A percentile compares a stretch with the other conserved stretches of the same genome.
Evolutionary conservation across 35 echinoderm and acorn worm species (phyloP).

Genomic region (Apostichopus japonicus): DNA sequence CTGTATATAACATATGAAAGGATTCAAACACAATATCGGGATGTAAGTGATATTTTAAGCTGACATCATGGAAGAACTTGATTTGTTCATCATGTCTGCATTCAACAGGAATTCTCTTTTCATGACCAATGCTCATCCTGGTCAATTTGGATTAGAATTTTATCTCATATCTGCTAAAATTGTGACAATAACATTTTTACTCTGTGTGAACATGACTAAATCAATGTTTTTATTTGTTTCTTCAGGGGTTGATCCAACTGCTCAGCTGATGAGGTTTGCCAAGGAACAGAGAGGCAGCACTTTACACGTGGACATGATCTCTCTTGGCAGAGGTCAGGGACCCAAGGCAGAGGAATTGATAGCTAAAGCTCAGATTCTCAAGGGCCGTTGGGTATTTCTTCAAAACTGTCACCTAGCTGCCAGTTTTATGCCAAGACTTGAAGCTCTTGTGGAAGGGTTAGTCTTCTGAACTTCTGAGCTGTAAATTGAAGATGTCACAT

Average conservation of each 20-base stretch:
- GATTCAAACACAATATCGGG: no score
- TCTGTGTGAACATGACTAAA: not conserved
- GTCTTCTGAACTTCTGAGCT: not conserved
- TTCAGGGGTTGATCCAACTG: slow-evolving; percentile 94
- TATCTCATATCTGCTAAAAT: no score
- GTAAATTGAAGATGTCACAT: no score
- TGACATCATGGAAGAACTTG: no score
- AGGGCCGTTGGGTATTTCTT: slow-evolving; percentile 94
- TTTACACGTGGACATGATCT: slow-evolving; percentile 95
- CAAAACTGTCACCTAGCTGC: slow-evolving; percentile 99
- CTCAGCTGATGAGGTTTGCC: slow-evolving; percentile 96
- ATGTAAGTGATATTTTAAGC: no score
- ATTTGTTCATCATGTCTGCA: no score
- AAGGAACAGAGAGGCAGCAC: slow-evolving; percentile 88
- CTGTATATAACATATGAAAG: no score
- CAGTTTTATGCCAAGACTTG: slow-evolving; percentile 90
- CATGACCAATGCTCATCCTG: no score
- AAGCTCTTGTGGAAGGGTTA: slow-evolving; percentile 95
- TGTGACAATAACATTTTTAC: no score
- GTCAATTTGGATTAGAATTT: no score
- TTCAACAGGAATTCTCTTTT: no score
- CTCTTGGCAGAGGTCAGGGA: slow-evolving; percentile 89
- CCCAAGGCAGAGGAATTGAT: slow-evolving; percentile 99
- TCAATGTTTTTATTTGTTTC: not conserved
- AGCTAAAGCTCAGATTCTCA: slow-evolving; percentile 98